phyloP scores from a whole-genome alignment of 2,113 vertebrate species.

The Columba livia region DNA sequence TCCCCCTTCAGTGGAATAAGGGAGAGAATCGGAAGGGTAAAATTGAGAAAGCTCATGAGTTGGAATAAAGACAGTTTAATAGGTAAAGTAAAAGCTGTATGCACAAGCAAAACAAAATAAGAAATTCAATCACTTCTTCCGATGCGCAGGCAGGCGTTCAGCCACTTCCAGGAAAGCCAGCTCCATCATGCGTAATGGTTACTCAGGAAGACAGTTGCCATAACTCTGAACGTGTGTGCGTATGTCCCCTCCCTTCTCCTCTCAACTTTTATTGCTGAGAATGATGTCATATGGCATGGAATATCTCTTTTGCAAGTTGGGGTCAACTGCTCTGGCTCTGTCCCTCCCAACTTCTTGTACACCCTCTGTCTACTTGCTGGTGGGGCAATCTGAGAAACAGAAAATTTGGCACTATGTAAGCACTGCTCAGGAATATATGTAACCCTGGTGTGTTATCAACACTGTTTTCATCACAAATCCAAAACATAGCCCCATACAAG shows the following conservation, averaged over 20 bases:
- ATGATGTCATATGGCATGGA: too few species aligned
- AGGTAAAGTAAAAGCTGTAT: neutral
- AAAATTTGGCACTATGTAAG: neutral
- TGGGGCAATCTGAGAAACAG: neutral
- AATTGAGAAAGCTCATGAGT: neutral
- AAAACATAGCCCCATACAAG: too few species aligned
- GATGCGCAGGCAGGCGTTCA: neutral
- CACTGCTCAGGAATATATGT: neutral
- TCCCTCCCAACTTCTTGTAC: neutral
- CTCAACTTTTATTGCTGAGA: too few species aligned
- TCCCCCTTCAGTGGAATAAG: neutral
- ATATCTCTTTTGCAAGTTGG: too few species aligned
- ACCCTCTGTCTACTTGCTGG: rapidly evolving
- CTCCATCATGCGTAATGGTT: too few species aligned
- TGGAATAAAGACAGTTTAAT: neutral
- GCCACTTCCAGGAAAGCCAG: too few species aligned
- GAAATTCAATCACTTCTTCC: neutral
- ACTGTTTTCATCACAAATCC: neutral
- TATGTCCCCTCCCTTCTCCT: too few species aligned
- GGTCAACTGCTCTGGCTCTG: too few species aligned
- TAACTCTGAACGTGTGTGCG: too few species aligned
- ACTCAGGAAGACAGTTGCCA: too few species aligned
- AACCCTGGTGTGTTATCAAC: neutral
- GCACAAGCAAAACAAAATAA: neutral
- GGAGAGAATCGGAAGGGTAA: neutral